These are phyloP conservation scores for Limenitis camilla DNA, from an alignment of 2,888 invertebrate genomes.

Conservation along the genomic window DNA sequence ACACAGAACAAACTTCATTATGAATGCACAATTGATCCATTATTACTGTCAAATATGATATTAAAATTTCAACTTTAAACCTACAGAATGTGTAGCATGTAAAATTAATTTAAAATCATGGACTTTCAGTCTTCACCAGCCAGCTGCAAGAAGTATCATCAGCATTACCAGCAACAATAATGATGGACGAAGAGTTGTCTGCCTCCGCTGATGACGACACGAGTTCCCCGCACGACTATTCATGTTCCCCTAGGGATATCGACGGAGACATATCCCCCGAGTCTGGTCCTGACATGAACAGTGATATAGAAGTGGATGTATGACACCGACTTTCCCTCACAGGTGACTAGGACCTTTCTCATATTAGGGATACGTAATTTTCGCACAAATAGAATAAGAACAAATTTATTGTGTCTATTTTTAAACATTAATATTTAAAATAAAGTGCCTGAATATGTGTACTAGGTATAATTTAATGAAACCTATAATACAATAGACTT, in stretches of 20 bases:
- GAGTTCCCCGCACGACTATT: slow-evolving; percentile 55
- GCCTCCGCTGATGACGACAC: slow-evolving; percentile 53
- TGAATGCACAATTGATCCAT: too few relatives aligned
- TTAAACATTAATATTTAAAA: not conserved
- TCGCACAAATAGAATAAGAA: slow-evolving; percentile 1
- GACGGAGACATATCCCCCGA: slow-evolving; percentile 44
- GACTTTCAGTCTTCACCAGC: slow-evolving; percentile 58
- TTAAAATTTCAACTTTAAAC: too few relatives aligned
- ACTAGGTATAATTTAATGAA: not conserved
- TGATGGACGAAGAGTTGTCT: slow-evolving; percentile 65
- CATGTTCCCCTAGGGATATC: slow-evolving; percentile 37
- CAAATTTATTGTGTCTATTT: not conserved
- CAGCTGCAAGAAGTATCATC: slow-evolving; percentile 65
- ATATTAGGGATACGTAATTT: slow-evolving; percentile 8
- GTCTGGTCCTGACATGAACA: slow-evolving; percentile 49
- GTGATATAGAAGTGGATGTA: slow-evolving; percentile 66
- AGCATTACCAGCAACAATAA: slow-evolving; percentile 67
- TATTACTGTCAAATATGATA: too few relatives aligned
- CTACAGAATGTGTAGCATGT: too few relatives aligned
- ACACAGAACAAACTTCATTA: too few relatives aligned
- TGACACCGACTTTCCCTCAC: slow-evolving; percentile 53
- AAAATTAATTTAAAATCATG: slow-evolving; percentile 29
- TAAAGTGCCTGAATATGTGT: slow-evolving; percentile 1
- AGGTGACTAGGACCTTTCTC: slow-evolving; percentile 41
- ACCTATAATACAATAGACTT: too few relatives aligned